Conservation (phyloP, 1,140 invertebrate species). For the Andricus grossulariae region DNA sequence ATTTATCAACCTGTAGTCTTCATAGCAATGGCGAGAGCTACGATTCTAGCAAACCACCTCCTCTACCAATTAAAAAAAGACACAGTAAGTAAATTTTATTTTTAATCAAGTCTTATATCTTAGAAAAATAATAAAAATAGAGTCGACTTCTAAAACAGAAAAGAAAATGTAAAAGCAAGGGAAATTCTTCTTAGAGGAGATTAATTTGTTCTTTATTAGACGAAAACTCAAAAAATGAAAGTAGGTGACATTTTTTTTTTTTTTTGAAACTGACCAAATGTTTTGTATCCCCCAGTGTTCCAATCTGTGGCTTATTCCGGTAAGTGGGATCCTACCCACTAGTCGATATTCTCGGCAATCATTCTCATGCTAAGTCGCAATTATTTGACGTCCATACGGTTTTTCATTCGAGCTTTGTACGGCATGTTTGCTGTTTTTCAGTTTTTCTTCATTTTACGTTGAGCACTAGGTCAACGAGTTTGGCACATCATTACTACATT, state of each 20-base stretch:
- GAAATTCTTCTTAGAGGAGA: background rate
- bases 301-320: conserved; percentile 95
- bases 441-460: conserved; percentile 47
- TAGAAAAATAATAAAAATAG: background rate
- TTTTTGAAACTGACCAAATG: conserved; percentile 72
- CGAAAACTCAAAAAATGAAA: background rate
- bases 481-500: conserved; percentile 3
- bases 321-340: conserved; percentile 82
- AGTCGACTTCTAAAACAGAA: background rate
- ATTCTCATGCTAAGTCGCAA: conserved; percentile 71
- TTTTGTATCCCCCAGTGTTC: conserved; percentile 86
- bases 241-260: background rate
- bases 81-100: conserved; percentile 86
- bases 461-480: conserved; percentile 32
- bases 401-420: conserved; percentile 59
- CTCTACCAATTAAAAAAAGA: conserved; percentile 92
- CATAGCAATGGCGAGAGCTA: conserved; percentile 71
- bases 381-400: conserved; percentile 43
- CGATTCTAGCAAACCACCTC: conserved; percentile 85
- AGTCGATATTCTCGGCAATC: conserved; percentile 67
- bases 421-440: conserved; percentile 63
- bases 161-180: background rate
- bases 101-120: background rate
- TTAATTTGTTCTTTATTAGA: conserved; percentile 14
- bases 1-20: conserved; percentile 77